Base-by-base conservation (phyloP, 2,797 vertebrate species). In the Aldrovandia affinis region DNA sequence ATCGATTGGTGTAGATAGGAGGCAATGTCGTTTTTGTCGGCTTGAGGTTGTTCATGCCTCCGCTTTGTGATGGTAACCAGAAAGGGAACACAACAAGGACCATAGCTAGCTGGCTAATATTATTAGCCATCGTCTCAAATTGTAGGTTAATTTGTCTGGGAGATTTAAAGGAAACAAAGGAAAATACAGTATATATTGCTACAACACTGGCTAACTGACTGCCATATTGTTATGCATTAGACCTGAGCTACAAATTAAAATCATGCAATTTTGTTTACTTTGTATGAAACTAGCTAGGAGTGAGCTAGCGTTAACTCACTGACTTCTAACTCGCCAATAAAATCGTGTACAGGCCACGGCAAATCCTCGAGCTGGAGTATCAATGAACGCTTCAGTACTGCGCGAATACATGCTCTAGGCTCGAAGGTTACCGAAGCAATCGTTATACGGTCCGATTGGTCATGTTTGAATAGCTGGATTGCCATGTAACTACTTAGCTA, bases 401-500 rank as follows among this genome's bases (percentile, higher is more conserved):
- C 39, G n/a, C 42, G 73, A 25, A 77, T 44, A 47, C 73, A 3
- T 8, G 73, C 39, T 44, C 39, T 47, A 18, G 42, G 42, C 10
- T 77, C 42, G n/a, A n/a, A n/a, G n/a, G n/a, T n/a, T 9, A 77
- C 73, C 15, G 25, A 77, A 77, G 3, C 22, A 12, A 57, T n/a
- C 22, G 25, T 47, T 2, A 12, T 8, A 59, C 22, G 14, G 54
- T 30, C 25, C 14, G 28, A 20, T 86, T 85, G 90, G 84, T 85
- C 47, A 8, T 63, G 2, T 2, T 28, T 39, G 83, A 89, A 89
- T 68, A 91, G 92, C n/a, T 20, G 33, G 54, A 33, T 80, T 33
- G 47, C 20, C 33, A 42, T 73, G 68, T n/a, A 2, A 42, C 36
- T 42, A 22, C 36, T 73, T 73, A 91, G 92, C 90, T 93, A 87